A percentile compares a stretch with the other conserved stretches of the same genome.
Conservation (phyloP, 1,140 invertebrate species). For the Gonatopus flavifemur region DNA sequence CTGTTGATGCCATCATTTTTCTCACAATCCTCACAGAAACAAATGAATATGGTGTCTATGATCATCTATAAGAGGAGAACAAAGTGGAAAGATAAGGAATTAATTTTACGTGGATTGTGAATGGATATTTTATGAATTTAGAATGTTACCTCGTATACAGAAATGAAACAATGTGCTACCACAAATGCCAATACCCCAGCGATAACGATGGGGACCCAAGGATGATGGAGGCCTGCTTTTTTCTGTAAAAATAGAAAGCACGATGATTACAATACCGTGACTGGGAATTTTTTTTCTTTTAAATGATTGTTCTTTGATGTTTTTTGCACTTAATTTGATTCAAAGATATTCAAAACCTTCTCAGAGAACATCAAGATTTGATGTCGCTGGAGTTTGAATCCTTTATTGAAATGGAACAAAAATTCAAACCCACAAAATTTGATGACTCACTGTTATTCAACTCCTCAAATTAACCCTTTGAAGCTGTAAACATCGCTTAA, state of each 20-base stretch:
- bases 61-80: slow-evolving; percentile 69
- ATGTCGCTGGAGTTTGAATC: too few relatives aligned
- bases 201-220: slow-evolving; percentile 69
- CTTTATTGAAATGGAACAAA: too few relatives aligned
- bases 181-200: slow-evolving; percentile 71
- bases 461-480: too few relatives aligned
- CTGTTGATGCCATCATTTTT: slow-evolving; percentile 72
- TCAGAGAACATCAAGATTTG: not conserved
- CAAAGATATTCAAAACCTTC: not conserved
- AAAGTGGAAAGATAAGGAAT: slow-evolving; percentile 9
- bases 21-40: slow-evolving; percentile 79
- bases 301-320: too few relatives aligned
- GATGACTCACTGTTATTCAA: too few relatives aligned
- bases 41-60: slow-evolving; percentile 80
- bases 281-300: too few relatives aligned
- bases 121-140: not conserved
- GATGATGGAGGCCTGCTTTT: slow-evolving; percentile 65
- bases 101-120: not conserved
- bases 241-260: slow-evolving; percentile 50
- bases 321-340: slow-evolving; percentile 10
- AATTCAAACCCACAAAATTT: too few relatives aligned
- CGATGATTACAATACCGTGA: too few relatives aligned
- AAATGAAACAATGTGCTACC: slow-evolving; percentile 75
- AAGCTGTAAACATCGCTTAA: too few relatives aligned
- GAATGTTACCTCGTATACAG: slow-evolving; percentile 73